Evolutionary conservation across 2,888 invertebrate genomes (phyloP).

Genomic region (Pimpla rufipes): DNA sequence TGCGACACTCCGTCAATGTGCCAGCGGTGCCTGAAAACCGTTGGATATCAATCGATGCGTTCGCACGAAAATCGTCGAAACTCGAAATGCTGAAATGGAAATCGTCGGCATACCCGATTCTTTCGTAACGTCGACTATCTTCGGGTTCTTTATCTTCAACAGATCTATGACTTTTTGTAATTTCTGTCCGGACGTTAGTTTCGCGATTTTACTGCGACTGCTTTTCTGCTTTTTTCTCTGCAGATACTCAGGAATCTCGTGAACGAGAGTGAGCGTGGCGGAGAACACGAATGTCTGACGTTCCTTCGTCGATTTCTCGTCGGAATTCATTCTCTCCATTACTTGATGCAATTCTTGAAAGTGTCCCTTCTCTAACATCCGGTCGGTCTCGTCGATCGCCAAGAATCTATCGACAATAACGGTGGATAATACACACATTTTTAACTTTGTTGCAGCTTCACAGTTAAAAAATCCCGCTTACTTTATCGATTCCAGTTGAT

Average conservation of each 20-base stretch:
- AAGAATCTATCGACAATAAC: constrained; percentile 88
- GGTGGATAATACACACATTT: neutral
- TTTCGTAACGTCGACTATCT: constrained; percentile 96
- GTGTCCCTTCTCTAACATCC: constrained; percentile 98
- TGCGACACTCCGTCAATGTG: constrained; percentile 93
- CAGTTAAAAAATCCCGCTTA: constrained; percentile 79
- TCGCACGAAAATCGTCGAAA: constrained; percentile 14
- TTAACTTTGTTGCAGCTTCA: neutral
- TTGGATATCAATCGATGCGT: constrained; percentile 20
- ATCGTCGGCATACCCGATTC: constrained; percentile 87
- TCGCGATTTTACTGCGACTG: constrained; percentile 86
- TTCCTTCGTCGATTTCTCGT: constrained; percentile 87
- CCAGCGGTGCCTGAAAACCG: constrained; percentile 90
- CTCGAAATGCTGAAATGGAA: neutral
- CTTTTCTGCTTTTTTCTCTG: constrained; percentile 86
- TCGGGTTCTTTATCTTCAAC: constrained; percentile 95
- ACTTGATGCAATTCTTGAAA: constrained; percentile 96
- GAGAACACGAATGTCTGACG: constrained; percentile 99
- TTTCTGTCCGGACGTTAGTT: constrained; percentile 91
- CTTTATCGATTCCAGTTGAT: constrained; percentile 90
- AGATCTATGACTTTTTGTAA: constrained; percentile 91
- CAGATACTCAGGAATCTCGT: constrained; percentile 92
- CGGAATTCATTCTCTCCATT: constrained; percentile 92
- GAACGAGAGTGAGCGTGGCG: constrained; percentile 97
- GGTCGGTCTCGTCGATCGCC: constrained; percentile 99